Evolutionary conservation across 2,113 vertebrate genomes (phyloP).

Genomic region (Ivindomyrus marchei): DNA sequence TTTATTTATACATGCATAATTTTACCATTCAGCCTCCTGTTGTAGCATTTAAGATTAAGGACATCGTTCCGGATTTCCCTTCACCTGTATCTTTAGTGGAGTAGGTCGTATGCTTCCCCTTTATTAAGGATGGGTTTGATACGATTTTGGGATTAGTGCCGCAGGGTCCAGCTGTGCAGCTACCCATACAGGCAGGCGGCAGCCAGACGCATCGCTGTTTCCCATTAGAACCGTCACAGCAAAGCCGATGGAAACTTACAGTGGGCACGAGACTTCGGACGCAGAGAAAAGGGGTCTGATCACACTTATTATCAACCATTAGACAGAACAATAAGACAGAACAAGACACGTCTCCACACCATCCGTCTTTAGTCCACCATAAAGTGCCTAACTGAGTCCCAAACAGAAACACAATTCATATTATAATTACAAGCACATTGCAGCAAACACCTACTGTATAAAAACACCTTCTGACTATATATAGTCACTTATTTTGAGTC

Average conservation of each 20-base stretch:
- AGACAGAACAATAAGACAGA: neutral
- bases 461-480: neutral
- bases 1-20: neutral
- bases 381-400: neutral
- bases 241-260: neutral
- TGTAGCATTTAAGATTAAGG: neutral
- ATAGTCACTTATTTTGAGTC: neutral
- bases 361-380: neutral
- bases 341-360: neutral
- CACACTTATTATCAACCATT: neutral
- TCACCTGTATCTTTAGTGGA: neutral
- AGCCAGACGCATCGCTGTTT: neutral
- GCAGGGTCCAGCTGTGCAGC: neutral
- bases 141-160: neutral
- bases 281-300: neutral
- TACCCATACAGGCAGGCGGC: neutral
- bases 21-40: neutral
- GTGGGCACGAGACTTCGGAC: neutral
- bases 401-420: neutral
- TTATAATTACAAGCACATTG: neutral
- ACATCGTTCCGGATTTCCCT: neutral
- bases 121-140: neutral
- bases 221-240: neutral
- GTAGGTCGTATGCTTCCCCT: neutral
- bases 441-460: neutral